A percentile compares a stretch with the other conserved stretches of the same genome.
Evolutionary conservation across 2,888 invertebrate genomes (phyloP).

Genomic region (Acanthoscelides obtectus): DNA sequence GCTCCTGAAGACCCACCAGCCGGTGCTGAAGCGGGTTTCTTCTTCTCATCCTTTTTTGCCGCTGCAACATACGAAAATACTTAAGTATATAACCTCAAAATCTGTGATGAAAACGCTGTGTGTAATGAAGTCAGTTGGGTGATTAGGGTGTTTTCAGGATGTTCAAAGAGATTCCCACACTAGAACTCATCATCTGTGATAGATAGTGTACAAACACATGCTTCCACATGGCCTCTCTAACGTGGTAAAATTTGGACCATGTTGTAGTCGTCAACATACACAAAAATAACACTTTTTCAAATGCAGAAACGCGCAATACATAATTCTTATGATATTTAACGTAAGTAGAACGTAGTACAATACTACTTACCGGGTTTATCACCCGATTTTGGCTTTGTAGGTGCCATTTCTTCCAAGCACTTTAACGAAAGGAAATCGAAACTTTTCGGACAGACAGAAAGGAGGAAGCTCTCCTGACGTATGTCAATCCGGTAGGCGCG

Average conservation of each 20-base stretch:
- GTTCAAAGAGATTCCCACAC: slow-evolving; percentile 58
- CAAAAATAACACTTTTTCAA: neutral
- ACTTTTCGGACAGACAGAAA: slow-evolving; percentile 2
- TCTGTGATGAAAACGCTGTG: neutral
- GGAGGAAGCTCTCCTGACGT: neutral
- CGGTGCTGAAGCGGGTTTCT: slow-evolving; percentile 47
- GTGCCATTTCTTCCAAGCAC: slow-evolving; percentile 68
- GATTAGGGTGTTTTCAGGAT: slow-evolving; percentile 27
- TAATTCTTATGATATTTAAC: neutral
- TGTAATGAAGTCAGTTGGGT: slow-evolving; percentile 27
- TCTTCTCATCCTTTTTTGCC: slow-evolving; percentile 53
- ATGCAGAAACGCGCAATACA: neutral
- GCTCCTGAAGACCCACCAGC: slow-evolving; percentile 39
- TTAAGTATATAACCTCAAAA: slow-evolving; percentile 1
- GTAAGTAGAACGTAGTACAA: slow-evolving; percentile 12
- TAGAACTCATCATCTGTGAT: slow-evolving; percentile 46
- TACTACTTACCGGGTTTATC: slow-evolving; percentile 73
- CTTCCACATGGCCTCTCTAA: slow-evolving; percentile 23
- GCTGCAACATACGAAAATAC: slow-evolving; percentile 23
- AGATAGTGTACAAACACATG: neutral
- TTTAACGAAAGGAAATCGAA: slow-evolving; percentile 38
- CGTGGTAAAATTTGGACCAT: slow-evolving; percentile 28
- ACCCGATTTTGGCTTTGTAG: slow-evolving; percentile 73
- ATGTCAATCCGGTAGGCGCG: neutral
- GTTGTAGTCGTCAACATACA: neutral